Evolutionary conservation across 2,888 invertebrate species (phyloP).

Genomic region (Leptopterna dolabrata): DNA sequence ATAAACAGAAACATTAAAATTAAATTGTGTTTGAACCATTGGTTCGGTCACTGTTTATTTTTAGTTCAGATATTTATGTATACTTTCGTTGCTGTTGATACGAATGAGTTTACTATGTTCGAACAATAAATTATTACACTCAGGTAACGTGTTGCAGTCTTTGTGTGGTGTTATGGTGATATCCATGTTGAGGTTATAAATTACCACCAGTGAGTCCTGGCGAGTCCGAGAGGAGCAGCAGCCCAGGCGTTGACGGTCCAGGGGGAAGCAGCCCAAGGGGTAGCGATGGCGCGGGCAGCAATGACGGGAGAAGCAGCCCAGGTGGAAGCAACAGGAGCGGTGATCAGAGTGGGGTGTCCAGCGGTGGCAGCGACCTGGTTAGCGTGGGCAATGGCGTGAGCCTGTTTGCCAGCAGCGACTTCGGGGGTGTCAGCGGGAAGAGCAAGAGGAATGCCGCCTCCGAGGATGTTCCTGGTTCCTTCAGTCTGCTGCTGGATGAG

Average conservation of each 20-base stretch:
- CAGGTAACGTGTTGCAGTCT: conserved; percentile 27
- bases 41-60: background rate
- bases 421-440: conserved; percentile 67
- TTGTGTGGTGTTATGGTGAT: background rate
- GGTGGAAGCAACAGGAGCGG: conserved; percentile 55
- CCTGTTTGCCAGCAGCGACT: conserved; percentile 68
- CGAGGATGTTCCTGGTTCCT: conserved; percentile 59
- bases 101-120: background rate
- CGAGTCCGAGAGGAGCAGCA: conserved; percentile 18
- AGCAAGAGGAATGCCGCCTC: conserved; percentile 46
- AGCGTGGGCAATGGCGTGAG: conserved; percentile 67
- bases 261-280: conserved; percentile 1
- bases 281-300: conserved; percentile 59
- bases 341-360: background rate
- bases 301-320: conserved; percentile 43
- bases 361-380: conserved; percentile 60
- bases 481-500: conserved; percentile 67
- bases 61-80: background rate
- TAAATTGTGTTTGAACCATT: background rate
- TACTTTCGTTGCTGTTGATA: no score
- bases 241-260: conserved; percentile 30
- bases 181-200: background rate
- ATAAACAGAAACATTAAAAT: no score
- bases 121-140: conserved; percentile 20
- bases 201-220: conserved; percentile 38